Conservation (phyloP, 2,113 vertebrate genomes). For the Phaethornis superciliosus region DNA sequence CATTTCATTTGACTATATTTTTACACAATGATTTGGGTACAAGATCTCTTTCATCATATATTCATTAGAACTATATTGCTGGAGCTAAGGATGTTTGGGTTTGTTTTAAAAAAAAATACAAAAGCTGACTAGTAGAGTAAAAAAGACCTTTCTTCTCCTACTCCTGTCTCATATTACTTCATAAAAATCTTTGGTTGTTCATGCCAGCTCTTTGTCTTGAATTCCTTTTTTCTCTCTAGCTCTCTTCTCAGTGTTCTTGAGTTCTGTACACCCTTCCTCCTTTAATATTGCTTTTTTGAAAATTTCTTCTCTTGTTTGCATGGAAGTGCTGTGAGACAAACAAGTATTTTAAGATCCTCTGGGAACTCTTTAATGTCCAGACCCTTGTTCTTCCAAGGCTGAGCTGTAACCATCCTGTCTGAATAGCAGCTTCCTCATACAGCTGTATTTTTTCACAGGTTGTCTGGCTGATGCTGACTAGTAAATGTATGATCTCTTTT, state of each 20-base stretch:
- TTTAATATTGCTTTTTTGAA: not conserved
- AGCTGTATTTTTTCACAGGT: not conserved
- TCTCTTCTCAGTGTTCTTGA: not conserved
- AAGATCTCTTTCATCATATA: not conserved
- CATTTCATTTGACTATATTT: not conserved
- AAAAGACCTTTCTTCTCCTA: not conserved
- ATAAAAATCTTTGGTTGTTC: not conserved
- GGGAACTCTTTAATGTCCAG: not conserved
- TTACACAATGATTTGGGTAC: too few species aligned
- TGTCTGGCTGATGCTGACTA: not conserved
- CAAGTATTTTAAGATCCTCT: not conserved
- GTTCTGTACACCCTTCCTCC: not conserved
- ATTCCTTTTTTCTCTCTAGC: not conserved
- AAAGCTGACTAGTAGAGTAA: not conserved
- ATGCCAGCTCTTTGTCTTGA: not conserved
- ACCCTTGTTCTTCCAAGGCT: not conserved
- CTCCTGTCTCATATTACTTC: rapidly evolving
- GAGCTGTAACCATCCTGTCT: not conserved
- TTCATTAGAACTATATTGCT: not conserved
- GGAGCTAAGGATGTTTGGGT: not conserved
- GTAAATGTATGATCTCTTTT: not conserved
- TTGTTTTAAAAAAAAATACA: not conserved
- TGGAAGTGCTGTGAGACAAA: not conserved
- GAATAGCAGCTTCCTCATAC: not conserved
- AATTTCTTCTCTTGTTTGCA: not conserved